A percentile compares a stretch with the other conserved stretches of the same genome.
Conservation (phyloP, 2,797 vertebrate genomes). For the Dermochelys coriacea region DNA sequence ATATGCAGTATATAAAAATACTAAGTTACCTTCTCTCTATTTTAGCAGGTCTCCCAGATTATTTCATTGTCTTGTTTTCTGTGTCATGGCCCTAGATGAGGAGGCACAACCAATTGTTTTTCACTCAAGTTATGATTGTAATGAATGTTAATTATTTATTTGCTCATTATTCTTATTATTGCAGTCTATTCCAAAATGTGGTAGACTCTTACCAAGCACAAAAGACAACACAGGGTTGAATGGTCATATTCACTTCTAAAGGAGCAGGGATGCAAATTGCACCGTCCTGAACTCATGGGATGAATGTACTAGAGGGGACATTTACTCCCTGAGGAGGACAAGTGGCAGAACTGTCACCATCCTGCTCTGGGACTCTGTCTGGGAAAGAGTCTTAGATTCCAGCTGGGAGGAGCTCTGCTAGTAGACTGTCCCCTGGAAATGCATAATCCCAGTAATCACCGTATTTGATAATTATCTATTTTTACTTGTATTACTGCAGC, state of each 20-base stretch:
- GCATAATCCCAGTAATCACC: background rate
- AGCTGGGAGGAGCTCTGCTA: background rate
- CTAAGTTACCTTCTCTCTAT: background rate
- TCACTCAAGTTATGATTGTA: background rate
- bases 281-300: too few species aligned
- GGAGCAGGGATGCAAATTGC: too few species aligned
- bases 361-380: background rate
- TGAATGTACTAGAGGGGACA: background rate
- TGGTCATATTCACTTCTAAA: too few species aligned
- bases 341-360: background rate
- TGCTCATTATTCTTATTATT: background rate
- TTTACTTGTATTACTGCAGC: background rate
- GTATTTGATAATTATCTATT: background rate
- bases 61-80: background rate
- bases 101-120: background rate
- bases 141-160: background rate
- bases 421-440: background rate
- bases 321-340: background rate
- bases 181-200: background rate
- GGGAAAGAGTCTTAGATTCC: background rate
- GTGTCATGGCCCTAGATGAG: accelerated
- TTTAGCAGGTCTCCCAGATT: background rate
- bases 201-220: background rate
- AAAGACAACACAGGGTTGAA: background rate
- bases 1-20: background rate